phyloP scores from a whole-genome alignment of 2,888 invertebrate genomes.

The Nebria salina region DNA sequence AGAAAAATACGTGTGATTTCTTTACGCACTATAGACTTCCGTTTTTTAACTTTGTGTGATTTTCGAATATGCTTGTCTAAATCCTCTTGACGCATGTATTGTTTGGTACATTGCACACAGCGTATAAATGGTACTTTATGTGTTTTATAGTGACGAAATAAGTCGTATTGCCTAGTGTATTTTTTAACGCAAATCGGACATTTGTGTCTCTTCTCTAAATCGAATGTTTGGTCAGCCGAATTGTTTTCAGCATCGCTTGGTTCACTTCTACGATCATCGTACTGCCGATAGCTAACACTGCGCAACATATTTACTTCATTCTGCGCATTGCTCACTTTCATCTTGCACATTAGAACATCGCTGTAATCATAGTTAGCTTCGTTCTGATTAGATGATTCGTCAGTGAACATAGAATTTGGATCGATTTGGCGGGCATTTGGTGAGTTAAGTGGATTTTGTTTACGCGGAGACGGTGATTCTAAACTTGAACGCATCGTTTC shows the following conservation, averaged over 20 bases:
- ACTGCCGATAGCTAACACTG: background rate
- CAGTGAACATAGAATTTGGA: background rate
- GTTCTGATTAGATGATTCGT: too few relatives aligned
- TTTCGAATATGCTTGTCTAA: background rate
- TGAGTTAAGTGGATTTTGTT: background rate
- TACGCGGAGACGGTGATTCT: background rate
- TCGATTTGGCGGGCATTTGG: background rate
- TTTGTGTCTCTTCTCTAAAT: background rate
- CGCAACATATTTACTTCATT: slow-evolving; percentile 23
- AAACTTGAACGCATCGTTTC: background rate
- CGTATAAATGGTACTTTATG: slow-evolving; percentile 3
- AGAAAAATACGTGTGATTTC: background rate
- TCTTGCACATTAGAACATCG: slow-evolving; percentile 34
- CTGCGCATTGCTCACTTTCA: slow-evolving; percentile 16
- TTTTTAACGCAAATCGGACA: slow-evolving; percentile 22
- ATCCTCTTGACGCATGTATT: slow-evolving; percentile 14
- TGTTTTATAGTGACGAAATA: slow-evolving; percentile 12
- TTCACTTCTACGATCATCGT: background rate
- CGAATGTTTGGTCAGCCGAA: background rate
- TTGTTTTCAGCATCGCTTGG: background rate
- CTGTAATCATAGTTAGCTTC: slow-evolving; percentile 39
- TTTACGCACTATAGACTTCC: background rate
- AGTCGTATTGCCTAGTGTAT: slow-evolving; percentile 23
- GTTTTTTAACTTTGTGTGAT: background rate
- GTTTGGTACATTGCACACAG: slow-evolving; percentile 12